phyloP scores from a whole-genome alignment of 2,888 invertebrate genomes.

The Calameuta pallipes region DNA sequence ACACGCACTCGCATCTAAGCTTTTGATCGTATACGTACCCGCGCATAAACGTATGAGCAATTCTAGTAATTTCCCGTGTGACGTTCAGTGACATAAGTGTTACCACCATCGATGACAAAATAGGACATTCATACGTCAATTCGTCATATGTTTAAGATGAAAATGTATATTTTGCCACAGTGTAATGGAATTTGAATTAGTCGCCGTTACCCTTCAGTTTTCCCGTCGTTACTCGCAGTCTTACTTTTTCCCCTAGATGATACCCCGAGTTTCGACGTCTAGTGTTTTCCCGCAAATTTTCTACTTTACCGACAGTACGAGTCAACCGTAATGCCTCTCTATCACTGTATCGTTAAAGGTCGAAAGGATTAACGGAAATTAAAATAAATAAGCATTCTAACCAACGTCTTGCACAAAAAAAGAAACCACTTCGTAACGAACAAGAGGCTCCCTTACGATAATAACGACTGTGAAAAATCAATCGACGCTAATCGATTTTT shows the following conservation, averaged over 20 bases:
- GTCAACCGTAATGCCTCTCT: neutral
- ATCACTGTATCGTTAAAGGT: neutral
- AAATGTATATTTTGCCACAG: neutral
- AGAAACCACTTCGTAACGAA: neutral
- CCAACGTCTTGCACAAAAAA: neutral
- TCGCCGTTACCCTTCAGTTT: neutral
- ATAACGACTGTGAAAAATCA: neutral
- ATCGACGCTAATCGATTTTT: neutral
- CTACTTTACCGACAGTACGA: neutral
- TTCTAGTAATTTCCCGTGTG: neutral
- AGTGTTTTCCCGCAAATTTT: neutral
- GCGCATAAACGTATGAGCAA: neutral
- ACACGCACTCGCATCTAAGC: neutral
- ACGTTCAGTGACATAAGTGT: neutral
- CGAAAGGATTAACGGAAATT: neutral
- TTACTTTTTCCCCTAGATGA: neutral
- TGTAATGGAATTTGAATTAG: neutral
- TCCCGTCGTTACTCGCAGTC: neutral
- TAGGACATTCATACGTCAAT: neutral
- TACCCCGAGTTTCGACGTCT: neutral
- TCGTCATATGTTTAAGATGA: neutral
- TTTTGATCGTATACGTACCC: neutral
- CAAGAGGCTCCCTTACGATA: neutral
- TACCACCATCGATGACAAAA: neutral
- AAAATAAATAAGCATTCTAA: neutral